Evolutionary conservation across 2,113 vertebrate genomes (phyloP).

Genomic region (Cercocebus atys): DNA sequence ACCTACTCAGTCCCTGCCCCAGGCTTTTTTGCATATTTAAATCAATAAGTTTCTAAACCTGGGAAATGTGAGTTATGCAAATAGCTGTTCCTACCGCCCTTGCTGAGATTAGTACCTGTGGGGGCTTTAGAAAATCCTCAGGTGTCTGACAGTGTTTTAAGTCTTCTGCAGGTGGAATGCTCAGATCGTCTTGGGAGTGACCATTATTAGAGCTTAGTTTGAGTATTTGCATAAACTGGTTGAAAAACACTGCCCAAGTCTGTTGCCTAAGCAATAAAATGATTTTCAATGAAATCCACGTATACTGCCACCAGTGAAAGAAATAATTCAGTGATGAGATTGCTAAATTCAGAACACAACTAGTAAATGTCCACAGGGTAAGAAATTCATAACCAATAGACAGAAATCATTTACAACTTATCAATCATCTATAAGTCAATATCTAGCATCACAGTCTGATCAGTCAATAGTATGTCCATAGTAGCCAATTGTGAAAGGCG

Average conservation of each 20-base stretch:
- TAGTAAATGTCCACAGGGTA: background rate
- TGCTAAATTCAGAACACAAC: background rate
- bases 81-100: conserved; percentile 43
- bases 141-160: background rate
- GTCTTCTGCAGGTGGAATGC: background rate
- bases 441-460: background rate
- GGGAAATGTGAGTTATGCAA: conserved; percentile 58
- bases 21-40: conserved; percentile 77
- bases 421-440: background rate
- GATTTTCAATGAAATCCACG: background rate
- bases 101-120: background rate
- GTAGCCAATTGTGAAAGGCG: background rate
- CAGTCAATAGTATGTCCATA: background rate
- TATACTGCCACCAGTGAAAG: background rate
- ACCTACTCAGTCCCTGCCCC: conserved; percentile 76
- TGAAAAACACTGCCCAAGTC: conserved; percentile 1
- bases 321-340: background rate
- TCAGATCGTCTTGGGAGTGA: background rate
- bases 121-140: background rate
- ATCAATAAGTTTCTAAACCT: conserved; percentile 68
- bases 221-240: conserved; percentile 27
- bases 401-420: background rate
- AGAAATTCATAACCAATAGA: background rate
- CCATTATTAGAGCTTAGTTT: conserved; percentile 6
- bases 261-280: background rate